These are phyloP conservation scores for Sesia bembeciformis DNA, from an alignment of 2,888 invertebrate genomes.

Conservation along the genomic window DNA sequence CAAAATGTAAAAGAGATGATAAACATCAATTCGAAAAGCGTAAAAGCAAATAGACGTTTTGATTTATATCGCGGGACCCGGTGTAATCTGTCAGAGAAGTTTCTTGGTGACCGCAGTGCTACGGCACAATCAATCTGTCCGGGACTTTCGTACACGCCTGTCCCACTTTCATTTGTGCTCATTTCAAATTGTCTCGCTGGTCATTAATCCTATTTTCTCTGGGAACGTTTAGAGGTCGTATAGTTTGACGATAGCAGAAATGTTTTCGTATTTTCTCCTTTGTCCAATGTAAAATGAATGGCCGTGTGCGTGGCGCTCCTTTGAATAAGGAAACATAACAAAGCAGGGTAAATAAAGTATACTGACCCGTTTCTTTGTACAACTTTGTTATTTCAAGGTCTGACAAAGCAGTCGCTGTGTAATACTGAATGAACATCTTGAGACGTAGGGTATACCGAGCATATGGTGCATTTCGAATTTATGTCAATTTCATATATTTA, in stretches of 20 bases:
- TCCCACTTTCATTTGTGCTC: conserved; percentile 21
- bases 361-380: too few species aligned
- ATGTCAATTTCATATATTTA: too few species aligned
- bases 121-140: conserved; percentile 24
- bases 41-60: conserved; percentile 20
- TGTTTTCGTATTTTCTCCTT: neutral
- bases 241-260: neutral
- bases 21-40: neutral
- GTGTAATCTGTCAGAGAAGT: conserved; percentile 29
- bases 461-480: too few species aligned
- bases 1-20: neutral
- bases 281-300: neutral
- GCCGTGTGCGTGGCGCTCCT: neutral
- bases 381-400: too few species aligned
- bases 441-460: too few species aligned
- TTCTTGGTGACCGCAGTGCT: conserved; percentile 14
- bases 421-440: too few species aligned
- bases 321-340: too few species aligned
- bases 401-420: too few species aligned
- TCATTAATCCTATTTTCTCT: conserved; percentile 6
- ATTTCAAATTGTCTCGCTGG: conserved; percentile 21
- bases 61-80: conserved; percentile 22
- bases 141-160: conserved; percentile 8
- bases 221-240: neutral
- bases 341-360: too few species aligned